A percentile compares a stretch with the other conserved stretches of the same genome.
These are phyloP conservation scores for Zaprionus kolodkinae DNA, from an alignment of 1,140 invertebrate species.

Conservation along the genomic window DNA sequence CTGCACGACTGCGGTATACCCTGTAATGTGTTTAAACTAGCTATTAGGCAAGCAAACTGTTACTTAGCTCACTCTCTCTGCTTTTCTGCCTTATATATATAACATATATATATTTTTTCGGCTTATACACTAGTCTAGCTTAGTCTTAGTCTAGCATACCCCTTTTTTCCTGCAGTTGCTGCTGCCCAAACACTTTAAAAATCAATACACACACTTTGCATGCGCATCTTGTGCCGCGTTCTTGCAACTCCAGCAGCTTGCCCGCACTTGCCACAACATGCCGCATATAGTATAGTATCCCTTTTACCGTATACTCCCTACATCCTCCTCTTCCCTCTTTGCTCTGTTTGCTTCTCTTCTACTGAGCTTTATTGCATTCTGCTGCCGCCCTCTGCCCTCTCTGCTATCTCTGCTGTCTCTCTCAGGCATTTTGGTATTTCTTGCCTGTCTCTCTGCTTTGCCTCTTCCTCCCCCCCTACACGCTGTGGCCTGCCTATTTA, in stretches of 20 bases:
- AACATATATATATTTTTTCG: not conserved
- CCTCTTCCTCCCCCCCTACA: not conserved
- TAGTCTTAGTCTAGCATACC: not conserved
- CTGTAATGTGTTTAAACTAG: not conserved
- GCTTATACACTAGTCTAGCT: not conserved
- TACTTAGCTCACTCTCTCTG: not conserved
- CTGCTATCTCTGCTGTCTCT: constrained; percentile 16
- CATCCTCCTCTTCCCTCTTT: not conserved
- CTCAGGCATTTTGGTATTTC: constrained; percentile 39
- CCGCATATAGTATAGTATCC: constrained; percentile 12
- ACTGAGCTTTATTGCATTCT: constrained; percentile 58
- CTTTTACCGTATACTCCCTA: constrained; percentile 7
- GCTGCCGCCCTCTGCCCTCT: constrained; percentile 25
- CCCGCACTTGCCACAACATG: constrained; percentile 27
- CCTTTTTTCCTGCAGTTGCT: not conserved
- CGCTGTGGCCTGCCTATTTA: not conserved
- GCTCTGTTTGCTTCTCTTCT: constrained; percentile 10
- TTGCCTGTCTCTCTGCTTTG: not conserved
- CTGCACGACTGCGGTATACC: not conserved
- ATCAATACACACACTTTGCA: constrained; percentile 69
- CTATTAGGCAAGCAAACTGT: not conserved
- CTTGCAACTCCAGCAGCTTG: constrained; percentile 49
- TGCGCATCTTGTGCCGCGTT: constrained; percentile 34
- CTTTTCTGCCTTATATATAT: no score
- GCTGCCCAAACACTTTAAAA: constrained; percentile 40